Evolutionary conservation across 2,797 vertebrate species (phyloP).

Genomic region (Coluber constrictor): DNA sequence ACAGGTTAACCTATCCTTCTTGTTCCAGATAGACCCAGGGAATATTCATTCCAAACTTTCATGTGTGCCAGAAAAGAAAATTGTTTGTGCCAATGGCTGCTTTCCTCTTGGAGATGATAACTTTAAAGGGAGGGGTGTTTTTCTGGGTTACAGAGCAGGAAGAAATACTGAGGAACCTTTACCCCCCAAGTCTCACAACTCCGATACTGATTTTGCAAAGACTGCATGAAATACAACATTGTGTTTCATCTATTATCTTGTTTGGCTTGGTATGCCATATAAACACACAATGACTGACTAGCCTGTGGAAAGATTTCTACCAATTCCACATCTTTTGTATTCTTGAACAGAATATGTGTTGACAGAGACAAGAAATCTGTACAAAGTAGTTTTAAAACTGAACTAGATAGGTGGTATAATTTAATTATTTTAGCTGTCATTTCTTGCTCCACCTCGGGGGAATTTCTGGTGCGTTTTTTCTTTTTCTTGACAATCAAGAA

Average conservation of each 20-base stretch:
- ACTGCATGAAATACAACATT: not conserved
- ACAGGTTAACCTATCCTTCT: not conserved
- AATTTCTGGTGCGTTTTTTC: not conserved
- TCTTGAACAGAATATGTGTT: not conserved
- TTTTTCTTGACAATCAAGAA: not conserved
- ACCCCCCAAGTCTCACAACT: not conserved
- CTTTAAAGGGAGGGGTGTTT: not conserved
- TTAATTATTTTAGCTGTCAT: not conserved
- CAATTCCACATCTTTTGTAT: not conserved
- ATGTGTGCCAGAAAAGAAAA: not conserved
- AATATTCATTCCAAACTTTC: not conserved
- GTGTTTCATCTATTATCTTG: not conserved
- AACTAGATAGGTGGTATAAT: not conserved
- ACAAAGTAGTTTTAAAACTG: not conserved
- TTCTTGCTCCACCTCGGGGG: not conserved
- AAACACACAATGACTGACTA: not conserved
- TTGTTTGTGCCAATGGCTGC: not conserved
- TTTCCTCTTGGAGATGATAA: not conserved
- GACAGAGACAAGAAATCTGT: not conserved
- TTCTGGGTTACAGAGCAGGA: not conserved
- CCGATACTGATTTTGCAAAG: not conserved
- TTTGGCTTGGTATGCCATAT: not conserved
- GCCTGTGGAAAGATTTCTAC: not conserved
- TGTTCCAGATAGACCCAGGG: not conserved
- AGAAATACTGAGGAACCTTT: not conserved